Conservation (phyloP, 2,113 vertebrate species). For the Campylomormyrus numenius region DNA sequence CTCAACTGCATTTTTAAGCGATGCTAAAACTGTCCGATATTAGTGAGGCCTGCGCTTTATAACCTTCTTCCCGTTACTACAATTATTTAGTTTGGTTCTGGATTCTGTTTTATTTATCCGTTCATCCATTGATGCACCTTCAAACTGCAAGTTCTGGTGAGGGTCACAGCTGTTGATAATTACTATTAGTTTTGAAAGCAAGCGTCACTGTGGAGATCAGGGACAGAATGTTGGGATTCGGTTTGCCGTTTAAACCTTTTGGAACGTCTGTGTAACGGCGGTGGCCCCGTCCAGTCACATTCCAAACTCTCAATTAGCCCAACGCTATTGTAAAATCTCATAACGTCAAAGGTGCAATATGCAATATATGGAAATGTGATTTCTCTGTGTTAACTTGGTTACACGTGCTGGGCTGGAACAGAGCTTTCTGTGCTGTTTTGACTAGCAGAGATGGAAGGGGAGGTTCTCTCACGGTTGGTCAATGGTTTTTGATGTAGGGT, state of each 20-base stretch:
- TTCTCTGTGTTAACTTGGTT: background rate
- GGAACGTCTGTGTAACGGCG: background rate
- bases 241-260: background rate
- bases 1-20: constrained; percentile 28
- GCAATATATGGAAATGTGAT: background rate
- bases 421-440: background rate
- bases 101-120: background rate
- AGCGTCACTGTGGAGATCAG: background rate
- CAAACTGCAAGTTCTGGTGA: background rate
- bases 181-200: background rate
- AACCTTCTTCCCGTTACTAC: constrained; percentile 23
- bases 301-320: background rate
- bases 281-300: background rate
- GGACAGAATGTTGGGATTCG: background rate
- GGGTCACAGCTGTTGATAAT: background rate
- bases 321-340: background rate
- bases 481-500: constrained; percentile 40
- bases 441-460: background rate
- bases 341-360: constrained; percentile 5
- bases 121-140: background rate
- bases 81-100: constrained; percentile 24
- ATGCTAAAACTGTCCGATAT: constrained; percentile 27
- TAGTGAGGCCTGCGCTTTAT: constrained; percentile 12
- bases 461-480: constrained; percentile 6
- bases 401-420: background rate